Base-by-base conservation (phyloP, 1,140 invertebrate genomes). In the Agrypnia vestita region DNA sequence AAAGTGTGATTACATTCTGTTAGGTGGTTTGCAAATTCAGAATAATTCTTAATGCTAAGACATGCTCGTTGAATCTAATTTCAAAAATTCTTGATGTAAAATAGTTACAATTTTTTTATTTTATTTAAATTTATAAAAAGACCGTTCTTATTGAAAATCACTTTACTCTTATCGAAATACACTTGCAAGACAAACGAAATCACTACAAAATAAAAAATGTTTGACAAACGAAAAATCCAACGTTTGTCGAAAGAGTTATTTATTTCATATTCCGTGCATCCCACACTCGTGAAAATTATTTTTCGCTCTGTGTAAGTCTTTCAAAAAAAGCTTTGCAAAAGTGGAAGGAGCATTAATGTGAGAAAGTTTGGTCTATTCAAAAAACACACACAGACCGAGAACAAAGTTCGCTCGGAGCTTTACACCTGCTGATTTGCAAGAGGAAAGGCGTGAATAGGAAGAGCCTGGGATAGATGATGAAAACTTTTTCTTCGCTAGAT, bases 391-490 rank as follows among this genome's bases (percentile, higher is more conserved):
- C 51, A 43, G 79, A n/a, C 62, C 53, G 64, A 76, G 73, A 76
- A 80, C 74, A 56, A 76, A 76, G 73, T 80, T 80, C 62, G 71
- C 19, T 76, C 64, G 12, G 35, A 78, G 80, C 73, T 78, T 77
- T 75, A 69, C 73, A 74, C 79, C 80, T 81, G 80, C 80, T 75
- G 80, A 81, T 81, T 81, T 78, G 78, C 76, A 76, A 80, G 75
- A 73, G 49, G 49, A 55, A 17, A 80, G 79, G 74, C 73, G 79
- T 80, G 79, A 80, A 80, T 64, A 49, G 74, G 71, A 53, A 53
- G 64, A 46, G 13, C 19, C n/a, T 44, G 1, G 61, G 19, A 44
- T 12, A 64, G 61, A 64, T 43, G n/a, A n/a, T n/a, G 35, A 35
- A 64, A 64, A 64, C 4, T 43, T 64, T 35, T 64, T 64, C 61